phyloP scores from a whole-genome alignment of 2,113 vertebrate genomes.

The Hypomesus transpacificus region DNA sequence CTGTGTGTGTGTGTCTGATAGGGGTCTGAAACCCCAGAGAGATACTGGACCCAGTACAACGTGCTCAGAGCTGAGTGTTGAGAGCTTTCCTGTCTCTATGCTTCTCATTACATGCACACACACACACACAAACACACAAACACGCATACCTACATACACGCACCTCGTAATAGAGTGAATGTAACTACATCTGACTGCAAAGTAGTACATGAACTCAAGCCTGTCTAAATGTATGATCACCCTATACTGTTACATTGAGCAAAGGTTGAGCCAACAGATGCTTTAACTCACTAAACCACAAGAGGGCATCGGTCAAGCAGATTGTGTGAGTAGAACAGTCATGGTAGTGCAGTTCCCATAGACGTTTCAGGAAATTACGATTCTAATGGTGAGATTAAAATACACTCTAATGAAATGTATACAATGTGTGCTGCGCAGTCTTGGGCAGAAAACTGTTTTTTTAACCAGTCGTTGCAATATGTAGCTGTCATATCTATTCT shows the following conservation, averaged over 20 bases:
- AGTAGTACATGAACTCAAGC: conserved; percentile 3
- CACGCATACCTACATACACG: not conserved
- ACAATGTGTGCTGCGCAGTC: not conserved
- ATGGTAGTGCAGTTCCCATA: conserved; percentile 7
- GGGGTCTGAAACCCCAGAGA: not conserved
- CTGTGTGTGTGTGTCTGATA: conserved; percentile 3
- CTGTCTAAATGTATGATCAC: not conserved
- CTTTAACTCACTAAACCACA: conserved; percentile 38
- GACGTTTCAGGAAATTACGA: conserved; percentile 8
- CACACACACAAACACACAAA: not conserved
- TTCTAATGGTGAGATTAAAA: conserved; percentile 8
- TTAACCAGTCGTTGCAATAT: no score
- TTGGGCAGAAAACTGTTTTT: not conserved
- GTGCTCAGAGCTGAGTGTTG: not conserved
- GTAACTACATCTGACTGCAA: conserved; percentile 1
- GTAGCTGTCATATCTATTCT: no score
- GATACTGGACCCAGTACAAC: not conserved
- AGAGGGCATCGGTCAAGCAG: conserved; percentile 41
- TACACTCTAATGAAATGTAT: not conserved
- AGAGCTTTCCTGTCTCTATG: not conserved
- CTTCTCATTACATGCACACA: not conserved
- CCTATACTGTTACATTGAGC: conserved; percentile 8
- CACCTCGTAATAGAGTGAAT: not conserved
- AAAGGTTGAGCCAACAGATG: conserved; percentile 8
- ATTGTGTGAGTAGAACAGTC: conserved; percentile 1